These are phyloP conservation scores for Mormyrus proboscirostris DNA, from an alignment of 2,797 vertebrate genomes.

Conservation along the genomic window DNA sequence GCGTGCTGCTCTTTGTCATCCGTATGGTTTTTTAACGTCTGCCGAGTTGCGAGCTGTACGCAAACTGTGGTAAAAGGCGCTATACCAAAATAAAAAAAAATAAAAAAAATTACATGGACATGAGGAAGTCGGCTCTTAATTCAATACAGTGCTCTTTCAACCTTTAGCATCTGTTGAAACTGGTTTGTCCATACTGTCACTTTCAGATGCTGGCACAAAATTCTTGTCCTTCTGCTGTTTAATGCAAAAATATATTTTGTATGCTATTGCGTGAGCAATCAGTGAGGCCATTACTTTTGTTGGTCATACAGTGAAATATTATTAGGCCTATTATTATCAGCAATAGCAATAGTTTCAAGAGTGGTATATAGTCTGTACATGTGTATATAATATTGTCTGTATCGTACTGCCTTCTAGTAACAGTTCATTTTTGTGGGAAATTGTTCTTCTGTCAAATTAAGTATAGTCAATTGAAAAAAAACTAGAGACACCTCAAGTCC, in stretches of 20 bases:
- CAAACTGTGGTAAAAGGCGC: neutral
- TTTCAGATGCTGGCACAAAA: neutral
- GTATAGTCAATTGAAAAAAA: neutral
- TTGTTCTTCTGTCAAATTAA: neutral
- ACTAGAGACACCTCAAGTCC: neutral
- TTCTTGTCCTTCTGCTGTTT: neutral
- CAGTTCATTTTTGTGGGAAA: neutral
- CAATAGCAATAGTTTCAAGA: neutral
- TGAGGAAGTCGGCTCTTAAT: neutral
- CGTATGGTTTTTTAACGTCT: neutral
- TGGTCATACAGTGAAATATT: neutral
- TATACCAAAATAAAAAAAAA: neutral
- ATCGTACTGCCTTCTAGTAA: neutral
- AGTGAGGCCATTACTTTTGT: neutral
- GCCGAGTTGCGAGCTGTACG: neutral
- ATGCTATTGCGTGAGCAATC: neutral
- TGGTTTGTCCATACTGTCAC: neutral
- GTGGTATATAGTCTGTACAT: neutral
- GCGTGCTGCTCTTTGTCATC: neutral
- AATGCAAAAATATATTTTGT: neutral
- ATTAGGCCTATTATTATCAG: neutral
- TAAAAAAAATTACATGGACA: neutral
- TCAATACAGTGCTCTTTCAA: conserved; percentile 5
- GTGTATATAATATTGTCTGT: neutral
- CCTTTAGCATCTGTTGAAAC: neutral